Evolutionary conservation across 2,113 vertebrate species (phyloP).

Genomic region (Bambusicola thoracicus): DNA sequence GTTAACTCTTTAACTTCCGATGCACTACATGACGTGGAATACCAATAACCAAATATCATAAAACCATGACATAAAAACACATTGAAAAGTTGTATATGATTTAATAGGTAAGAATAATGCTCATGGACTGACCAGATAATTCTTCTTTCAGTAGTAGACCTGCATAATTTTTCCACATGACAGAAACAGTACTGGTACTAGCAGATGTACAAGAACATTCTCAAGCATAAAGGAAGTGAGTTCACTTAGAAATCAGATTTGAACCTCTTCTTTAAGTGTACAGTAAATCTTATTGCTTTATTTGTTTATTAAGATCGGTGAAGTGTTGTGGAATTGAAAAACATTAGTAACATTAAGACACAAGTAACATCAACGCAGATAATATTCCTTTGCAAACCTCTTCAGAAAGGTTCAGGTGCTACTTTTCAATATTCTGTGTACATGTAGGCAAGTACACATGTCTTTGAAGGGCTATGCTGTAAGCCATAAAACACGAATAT

Average conservation of each 20-base stretch:
- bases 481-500: background rate
- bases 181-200: slow-evolving; percentile 50
- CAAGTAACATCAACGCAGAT: slow-evolving; percentile 21
- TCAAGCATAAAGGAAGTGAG: slow-evolving; percentile 28
- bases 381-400: slow-evolving; percentile 40
- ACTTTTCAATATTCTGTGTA: background rate
- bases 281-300: slow-evolving; percentile 1
- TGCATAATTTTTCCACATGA: slow-evolving; percentile 9
- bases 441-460: background rate
- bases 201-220: slow-evolving; percentile 45
- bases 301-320: slow-evolving; percentile 65
- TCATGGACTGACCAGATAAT: slow-evolving; percentile 38
- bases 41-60: too few relatives aligned
- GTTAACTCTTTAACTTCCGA: too few relatives aligned
- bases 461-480: background rate
- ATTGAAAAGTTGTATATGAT: slow-evolving; percentile 65
- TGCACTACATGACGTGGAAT: too few relatives aligned
- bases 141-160: slow-evolving; percentile 13
- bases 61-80: background rate
- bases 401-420: background rate
- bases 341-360: slow-evolving; percentile 31
- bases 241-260: slow-evolving; percentile 54
- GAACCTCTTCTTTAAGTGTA: slow-evolving; percentile 40
- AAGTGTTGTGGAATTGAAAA: slow-evolving; percentile 28
- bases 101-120: slow-evolving; percentile 69